These are phyloP conservation scores for Polymixis flavicincta DNA, from an alignment of 2,888 invertebrate species.

Conservation along the genomic window DNA sequence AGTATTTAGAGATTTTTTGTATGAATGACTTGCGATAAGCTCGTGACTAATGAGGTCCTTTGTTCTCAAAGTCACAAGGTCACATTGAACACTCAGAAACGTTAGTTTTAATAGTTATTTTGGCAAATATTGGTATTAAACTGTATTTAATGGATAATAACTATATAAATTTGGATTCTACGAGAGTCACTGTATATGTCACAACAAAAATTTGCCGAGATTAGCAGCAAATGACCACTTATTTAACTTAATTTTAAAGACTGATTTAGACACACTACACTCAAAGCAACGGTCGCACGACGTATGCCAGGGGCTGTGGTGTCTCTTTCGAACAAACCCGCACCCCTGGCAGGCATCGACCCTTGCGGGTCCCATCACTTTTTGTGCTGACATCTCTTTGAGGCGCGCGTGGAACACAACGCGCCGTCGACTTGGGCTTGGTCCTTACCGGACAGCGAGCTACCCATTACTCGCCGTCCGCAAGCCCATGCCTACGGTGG, in stretches of 20 bases:
- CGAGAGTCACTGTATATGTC: not conserved
- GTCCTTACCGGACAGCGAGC: too few relatives aligned
- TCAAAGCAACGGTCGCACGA: not conserved
- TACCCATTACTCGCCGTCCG: too few relatives aligned
- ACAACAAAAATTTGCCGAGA: not conserved
- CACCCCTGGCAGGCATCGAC: too few relatives aligned
- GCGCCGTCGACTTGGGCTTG: too few relatives aligned
- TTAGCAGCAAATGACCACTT: not conserved
- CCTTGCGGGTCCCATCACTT: too few relatives aligned
- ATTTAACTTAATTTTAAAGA: not conserved
- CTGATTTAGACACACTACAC: not conserved
- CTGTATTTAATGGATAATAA: not conserved
- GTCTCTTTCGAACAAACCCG: too few relatives aligned
- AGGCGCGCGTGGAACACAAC: too few relatives aligned
- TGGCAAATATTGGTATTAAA: not conserved
- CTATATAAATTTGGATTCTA: not conserved
- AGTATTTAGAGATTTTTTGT: not conserved
- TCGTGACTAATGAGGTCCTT: not conserved
- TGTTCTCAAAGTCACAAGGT: not conserved
- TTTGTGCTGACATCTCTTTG: too few relatives aligned
- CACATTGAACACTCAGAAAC: not conserved
- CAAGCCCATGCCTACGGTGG: too few relatives aligned
- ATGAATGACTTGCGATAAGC: not conserved
- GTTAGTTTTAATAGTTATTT: not conserved
- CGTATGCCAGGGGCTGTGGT: too few relatives aligned